phyloP scores from a whole-genome alignment of 2,113 vertebrate genomes.

The Ageneiosus marmoratus region DNA sequence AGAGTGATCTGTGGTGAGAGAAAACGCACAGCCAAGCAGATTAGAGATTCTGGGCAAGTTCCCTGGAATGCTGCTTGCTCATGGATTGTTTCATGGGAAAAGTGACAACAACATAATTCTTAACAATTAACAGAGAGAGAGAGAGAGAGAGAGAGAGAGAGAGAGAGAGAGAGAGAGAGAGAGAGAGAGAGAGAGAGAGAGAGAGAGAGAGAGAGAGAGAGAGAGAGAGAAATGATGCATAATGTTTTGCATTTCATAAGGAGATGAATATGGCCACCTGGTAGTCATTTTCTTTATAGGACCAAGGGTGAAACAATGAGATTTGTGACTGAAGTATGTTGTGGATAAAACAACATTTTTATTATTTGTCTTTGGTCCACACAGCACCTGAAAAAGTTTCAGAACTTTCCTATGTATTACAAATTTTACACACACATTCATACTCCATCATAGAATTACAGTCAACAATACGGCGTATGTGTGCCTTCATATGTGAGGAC shows the following conservation, averaged over 20 bases:
- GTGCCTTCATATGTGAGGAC: neutral
- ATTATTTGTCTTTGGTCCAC: constrained; percentile 14
- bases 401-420: neutral
- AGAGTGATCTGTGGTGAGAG: constrained; percentile 36
- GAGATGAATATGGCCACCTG: constrained; percentile 17
- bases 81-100: constrained; percentile 36
- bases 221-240: constrained; percentile 22
- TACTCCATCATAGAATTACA: neutral
- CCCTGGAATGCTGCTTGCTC: constrained; percentile 33
- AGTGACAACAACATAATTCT: constrained; percentile 41
- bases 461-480: neutral
- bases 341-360: constrained; percentile 62
- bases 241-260: neutral
- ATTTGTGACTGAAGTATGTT: constrained; percentile 6
- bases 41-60: constrained; percentile 19
- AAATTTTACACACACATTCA: neutral
- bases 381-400: neutral
- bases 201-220: constrained; percentile 41
- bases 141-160: neutral
- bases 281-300: constrained; percentile 22
- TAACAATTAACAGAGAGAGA: constrained; percentile 26
- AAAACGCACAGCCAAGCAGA: constrained; percentile 35
- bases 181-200: constrained; percentile 40
- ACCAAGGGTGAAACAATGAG: neutral
- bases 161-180: constrained; percentile 25